Percentiles rank a stretch among this genome's conserved stretches.
Conservation (phyloP, 2,888 invertebrate species). For the Pegoplata infirma region DNA sequence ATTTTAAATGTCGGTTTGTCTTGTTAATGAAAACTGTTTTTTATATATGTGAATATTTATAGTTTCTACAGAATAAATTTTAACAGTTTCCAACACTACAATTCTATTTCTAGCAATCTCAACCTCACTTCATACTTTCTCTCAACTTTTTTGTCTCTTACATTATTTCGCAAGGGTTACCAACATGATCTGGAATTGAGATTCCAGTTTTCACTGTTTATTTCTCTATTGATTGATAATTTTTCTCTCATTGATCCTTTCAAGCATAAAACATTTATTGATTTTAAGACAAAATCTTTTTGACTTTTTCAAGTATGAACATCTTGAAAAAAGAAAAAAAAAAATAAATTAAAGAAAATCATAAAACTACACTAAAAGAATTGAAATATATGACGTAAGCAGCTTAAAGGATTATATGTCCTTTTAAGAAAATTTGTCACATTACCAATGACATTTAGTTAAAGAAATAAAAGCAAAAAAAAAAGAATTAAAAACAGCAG, state of each 20-base stretch:
- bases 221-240: no score
- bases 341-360: not conserved
- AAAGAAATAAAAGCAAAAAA: not conserved
- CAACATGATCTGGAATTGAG: no score
- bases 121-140: no score
- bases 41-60: no score
- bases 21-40: no score
- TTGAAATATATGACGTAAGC: conserved; percentile 58
- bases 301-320: not conserved
- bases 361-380: conserved; percentile 38
- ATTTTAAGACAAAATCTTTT: not conserved
- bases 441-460: conserved; percentile 57
- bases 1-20: no score
- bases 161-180: no score
- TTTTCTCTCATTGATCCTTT: not conserved
- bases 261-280: not conserved
- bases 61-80: no score
- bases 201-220: no score
- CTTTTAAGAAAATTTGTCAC: conserved; percentile 62
- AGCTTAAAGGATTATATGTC: conserved; percentile 61
- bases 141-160: no score
- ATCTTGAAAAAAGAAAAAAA: not conserved
- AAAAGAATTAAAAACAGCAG: conserved; percentile 24
- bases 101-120: no score
- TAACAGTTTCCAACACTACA: no score